Percentiles rank a stretch among this genome's conserved stretches.
phyloP scores from a whole-genome alignment of 2,113 vertebrate species.

The Oceanodroma tethys region DNA sequence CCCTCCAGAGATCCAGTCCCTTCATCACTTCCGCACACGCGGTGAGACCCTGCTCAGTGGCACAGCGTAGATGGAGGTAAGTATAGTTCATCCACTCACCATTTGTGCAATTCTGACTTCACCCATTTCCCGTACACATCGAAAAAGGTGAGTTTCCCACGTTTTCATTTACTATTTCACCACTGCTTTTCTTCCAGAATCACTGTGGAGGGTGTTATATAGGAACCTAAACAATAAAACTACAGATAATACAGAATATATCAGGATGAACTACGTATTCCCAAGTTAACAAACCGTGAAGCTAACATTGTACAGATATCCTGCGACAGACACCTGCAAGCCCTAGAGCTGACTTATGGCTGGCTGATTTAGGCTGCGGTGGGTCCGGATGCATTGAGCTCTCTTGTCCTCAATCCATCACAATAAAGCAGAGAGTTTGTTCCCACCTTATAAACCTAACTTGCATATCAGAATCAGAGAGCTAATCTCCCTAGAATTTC shows the following conservation, averaged over 20 bases:
- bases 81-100: neutral
- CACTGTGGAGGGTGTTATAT: neutral
- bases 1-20: neutral
- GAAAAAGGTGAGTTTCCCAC: neutral
- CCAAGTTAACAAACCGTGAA: neutral
- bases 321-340: neutral
- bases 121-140: neutral
- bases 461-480: neutral
- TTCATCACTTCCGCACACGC: neutral
- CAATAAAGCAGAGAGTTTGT: neutral
- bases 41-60: neutral
- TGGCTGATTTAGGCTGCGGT: neutral
- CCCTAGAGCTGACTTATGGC: neutral
- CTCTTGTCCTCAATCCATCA: neutral
- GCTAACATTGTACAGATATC: neutral
- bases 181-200: neutral
- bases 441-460: neutral
- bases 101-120: neutral
- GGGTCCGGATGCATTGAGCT: neutral
- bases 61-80: neutral
- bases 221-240: neutral
- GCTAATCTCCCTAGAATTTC: neutral
- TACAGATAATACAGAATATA: neutral
- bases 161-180: neutral
- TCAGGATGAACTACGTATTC: neutral